phyloP scores from a whole-genome alignment of 2,113 vertebrate genomes.

The Sprattus sprattus region DNA sequence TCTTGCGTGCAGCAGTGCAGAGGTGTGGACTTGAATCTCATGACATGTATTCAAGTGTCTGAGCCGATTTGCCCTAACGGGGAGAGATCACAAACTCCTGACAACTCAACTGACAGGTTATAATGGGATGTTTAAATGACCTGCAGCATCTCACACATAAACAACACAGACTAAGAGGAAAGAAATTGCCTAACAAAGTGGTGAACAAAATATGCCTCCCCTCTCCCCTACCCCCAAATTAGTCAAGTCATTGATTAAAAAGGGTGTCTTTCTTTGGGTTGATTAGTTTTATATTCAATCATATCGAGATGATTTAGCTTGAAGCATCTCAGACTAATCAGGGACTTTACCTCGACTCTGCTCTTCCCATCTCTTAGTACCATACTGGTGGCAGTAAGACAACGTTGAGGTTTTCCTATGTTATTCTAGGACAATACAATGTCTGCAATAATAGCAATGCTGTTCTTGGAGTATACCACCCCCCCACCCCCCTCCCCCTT shows the following conservation, averaged over 20 bases:
- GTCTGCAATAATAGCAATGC: constrained; percentile 67
- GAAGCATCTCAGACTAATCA: neutral
- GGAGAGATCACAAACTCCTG: neutral
- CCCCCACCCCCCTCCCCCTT: constrained; percentile 38
- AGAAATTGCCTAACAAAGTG: too few species aligned
- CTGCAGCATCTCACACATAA: too few species aligned
- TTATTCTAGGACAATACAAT: constrained; percentile 45
- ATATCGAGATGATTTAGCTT: neutral
- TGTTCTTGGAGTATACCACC: constrained; percentile 56
- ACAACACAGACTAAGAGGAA: neutral
- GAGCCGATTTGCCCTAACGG: neutral
- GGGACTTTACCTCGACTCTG: neutral
- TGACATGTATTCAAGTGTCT: constrained; percentile 5
- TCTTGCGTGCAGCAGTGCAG: neutral
- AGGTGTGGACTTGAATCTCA: neutral
- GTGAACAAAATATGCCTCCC: too few species aligned
- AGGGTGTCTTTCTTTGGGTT: too few species aligned
- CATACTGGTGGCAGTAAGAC: constrained; percentile 20
- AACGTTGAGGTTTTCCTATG: constrained; percentile 54
- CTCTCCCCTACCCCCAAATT: too few species aligned
- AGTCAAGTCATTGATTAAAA: too few species aligned
- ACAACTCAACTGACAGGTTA: neutral
- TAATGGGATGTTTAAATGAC: too few species aligned
- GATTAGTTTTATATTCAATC: neutral
- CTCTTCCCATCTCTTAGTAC: neutral